Conservation (phyloP, 2,113 vertebrate genomes). For the Siphamia tubifer region DNA sequence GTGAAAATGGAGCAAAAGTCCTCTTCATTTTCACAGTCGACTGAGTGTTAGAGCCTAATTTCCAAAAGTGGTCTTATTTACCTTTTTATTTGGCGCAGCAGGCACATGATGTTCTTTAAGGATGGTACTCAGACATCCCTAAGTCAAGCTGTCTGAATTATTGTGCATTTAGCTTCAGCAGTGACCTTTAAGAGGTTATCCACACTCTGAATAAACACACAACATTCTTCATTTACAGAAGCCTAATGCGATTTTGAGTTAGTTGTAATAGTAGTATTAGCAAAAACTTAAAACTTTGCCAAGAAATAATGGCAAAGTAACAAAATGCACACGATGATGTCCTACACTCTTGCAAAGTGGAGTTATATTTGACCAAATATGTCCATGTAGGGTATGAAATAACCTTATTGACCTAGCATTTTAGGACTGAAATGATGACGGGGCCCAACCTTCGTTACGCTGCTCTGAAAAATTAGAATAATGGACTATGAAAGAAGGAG, state of each 20-base stretch:
- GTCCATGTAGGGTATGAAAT: constrained; percentile 12
- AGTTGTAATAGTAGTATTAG: too few species aligned
- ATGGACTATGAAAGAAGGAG: constrained; percentile 61
- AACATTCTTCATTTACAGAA: too few species aligned
- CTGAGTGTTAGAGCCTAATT: constrained; percentile 31
- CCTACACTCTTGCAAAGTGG: neutral
- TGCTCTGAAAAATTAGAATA: constrained; percentile 65
- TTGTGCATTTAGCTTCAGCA: constrained; percentile 28
- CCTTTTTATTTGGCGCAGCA: constrained; percentile 48
- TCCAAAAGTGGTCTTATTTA: constrained; percentile 36
- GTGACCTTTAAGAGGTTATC: constrained; percentile 9
- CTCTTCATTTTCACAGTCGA: constrained; percentile 36
- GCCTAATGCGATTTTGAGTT: neutral
- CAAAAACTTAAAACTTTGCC: too few species aligned
- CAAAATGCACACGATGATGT: neutral
- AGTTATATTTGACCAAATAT: neutral
- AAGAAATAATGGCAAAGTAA: neutral
- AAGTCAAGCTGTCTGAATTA: constrained; percentile 39
- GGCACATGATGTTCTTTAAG: neutral
- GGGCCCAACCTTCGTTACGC: constrained; percentile 52
- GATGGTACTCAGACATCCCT: constrained; percentile 12
- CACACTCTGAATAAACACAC: too few species aligned
- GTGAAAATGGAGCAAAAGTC: constrained; percentile 54
- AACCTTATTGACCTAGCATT: constrained; percentile 40
- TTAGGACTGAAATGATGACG: constrained; percentile 52